Conservation (phyloP, 2,888 invertebrate species). For the Trachelus stipa region DNA sequence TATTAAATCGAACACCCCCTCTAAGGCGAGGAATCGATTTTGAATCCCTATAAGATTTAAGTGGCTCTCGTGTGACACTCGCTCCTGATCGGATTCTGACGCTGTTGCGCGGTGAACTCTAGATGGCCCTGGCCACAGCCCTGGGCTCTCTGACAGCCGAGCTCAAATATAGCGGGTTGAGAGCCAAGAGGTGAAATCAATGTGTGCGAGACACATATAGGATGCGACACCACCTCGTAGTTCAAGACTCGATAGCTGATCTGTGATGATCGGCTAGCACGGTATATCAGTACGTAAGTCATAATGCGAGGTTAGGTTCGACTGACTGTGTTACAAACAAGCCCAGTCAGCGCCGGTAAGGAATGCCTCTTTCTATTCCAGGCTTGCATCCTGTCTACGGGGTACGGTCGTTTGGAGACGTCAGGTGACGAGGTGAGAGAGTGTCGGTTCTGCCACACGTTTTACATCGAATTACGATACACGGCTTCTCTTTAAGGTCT, state of each 20-base stretch:
- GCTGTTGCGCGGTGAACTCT: neutral
- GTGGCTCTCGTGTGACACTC: neutral
- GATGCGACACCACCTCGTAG: neutral
- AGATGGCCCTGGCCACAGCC: neutral
- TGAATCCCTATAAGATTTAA: neutral
- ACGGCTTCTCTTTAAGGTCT: neutral
- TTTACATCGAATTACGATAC: neutral
- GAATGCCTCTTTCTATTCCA: constrained; percentile 1
- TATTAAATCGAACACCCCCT: neutral
- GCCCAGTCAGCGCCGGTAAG: neutral
- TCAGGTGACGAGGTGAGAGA: neutral
- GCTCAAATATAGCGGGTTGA: neutral
- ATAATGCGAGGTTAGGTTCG: neutral
- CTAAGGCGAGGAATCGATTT: neutral
- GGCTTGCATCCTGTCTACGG: neutral
- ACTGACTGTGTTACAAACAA: constrained; percentile 4
- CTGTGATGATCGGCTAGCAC: neutral
- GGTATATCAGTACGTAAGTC: neutral
- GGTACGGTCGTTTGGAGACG: neutral
- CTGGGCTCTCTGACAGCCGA: neutral
- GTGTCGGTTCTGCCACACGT: neutral
- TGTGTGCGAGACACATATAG: neutral
- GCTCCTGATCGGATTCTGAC: neutral
- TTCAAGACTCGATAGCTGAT: neutral
- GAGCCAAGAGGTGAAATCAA: neutral